phyloP scores from a whole-genome alignment of 2,888 invertebrate species.

The Schizaphis graminum region DNA sequence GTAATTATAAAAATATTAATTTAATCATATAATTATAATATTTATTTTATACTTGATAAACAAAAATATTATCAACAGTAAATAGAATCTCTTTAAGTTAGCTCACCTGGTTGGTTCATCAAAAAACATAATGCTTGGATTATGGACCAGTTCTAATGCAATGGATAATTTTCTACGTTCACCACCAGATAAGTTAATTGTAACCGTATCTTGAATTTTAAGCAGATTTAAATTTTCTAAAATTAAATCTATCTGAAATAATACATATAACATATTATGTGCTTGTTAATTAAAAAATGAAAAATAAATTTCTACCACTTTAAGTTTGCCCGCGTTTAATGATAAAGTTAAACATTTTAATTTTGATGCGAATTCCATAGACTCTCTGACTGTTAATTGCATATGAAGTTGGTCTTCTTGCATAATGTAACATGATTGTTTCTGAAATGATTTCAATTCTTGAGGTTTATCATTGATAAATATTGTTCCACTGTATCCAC shows the following conservation, averaged over 20 bases:
- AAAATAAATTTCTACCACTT: slow-evolving; percentile 71
- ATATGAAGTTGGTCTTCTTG: slow-evolving; percentile 88
- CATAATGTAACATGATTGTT: slow-evolving; percentile 82
- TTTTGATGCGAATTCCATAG: slow-evolving; percentile 88
- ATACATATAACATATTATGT: neutral
- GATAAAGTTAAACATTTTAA: slow-evolving; percentile 79
- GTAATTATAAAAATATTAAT: neutral
- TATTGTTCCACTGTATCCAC: slow-evolving; percentile 58
- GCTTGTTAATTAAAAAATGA: neutral
- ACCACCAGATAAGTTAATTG: slow-evolving; percentile 54
- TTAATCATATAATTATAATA: too few species aligned
- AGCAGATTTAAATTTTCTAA: slow-evolving; percentile 50
- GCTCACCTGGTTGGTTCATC: slow-evolving; percentile 59
- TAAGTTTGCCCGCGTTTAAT: slow-evolving; percentile 76
- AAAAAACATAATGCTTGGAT: slow-evolving; percentile 62
- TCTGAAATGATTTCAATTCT: slow-evolving; percentile 71
- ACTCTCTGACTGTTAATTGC: slow-evolving; percentile 86
- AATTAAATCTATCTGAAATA: slow-evolving; percentile 48
- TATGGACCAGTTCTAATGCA: slow-evolving; percentile 57
- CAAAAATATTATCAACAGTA: neutral
- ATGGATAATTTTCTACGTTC: slow-evolving; percentile 56
- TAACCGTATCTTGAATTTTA: slow-evolving; percentile 33
- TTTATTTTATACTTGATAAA: neutral
- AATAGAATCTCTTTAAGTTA: neutral
- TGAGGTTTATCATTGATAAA: slow-evolving; percentile 49